Base-by-base conservation (phyloP, 2,113 vertebrate species). In the Poeciliopsis retropinna region DNA sequence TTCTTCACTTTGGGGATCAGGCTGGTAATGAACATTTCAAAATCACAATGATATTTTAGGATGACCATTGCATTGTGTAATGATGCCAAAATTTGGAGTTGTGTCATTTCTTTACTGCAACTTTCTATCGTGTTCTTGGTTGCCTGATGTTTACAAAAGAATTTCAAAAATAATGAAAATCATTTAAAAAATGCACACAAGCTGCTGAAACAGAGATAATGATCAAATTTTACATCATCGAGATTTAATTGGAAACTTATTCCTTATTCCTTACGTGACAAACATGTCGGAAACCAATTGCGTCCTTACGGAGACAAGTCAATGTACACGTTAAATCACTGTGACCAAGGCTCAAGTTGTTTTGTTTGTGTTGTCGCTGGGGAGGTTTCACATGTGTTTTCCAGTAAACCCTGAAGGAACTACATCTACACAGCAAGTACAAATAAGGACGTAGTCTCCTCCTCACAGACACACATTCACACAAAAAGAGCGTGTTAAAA, bases 331-430 rank as follows among this genome's bases (percentile, higher is more conserved):
- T 57, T 3, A 57, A 57, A 25, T 47, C 28, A 57, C 60, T 77
- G 47, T 60, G 67, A 29, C 30, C 79, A 41, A 11, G 30, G 54
- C 39, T 57, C 25, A 7, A 64, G n/a, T 44, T 78, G 73, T 64
- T 86, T 63, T 80, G 44, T n/a, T 57, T 7, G 68, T 68, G n/a
- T 71, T 32, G 67, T 28, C 13, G 66, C 41, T 79, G 79, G 83
- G 60, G 63, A 7, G 85, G 91, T 92, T 94, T 94, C 93, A 88
- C 81, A 90, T 94, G 93, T 93, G 17, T 67, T 89, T 92, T 89
- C 73, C 44, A 41, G 47, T 69, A 41, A 83, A 81, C 17, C 9
- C 11, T 6, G 2, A 39, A 77, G 84, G 84, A 88, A 90, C 80
- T 66, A 76, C 0, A 1, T 68, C 17, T 30, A 9, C 19, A 30